phyloP scores from a whole-genome alignment of 2,113 vertebrate genomes.

The Holacanthus passer region DNA sequence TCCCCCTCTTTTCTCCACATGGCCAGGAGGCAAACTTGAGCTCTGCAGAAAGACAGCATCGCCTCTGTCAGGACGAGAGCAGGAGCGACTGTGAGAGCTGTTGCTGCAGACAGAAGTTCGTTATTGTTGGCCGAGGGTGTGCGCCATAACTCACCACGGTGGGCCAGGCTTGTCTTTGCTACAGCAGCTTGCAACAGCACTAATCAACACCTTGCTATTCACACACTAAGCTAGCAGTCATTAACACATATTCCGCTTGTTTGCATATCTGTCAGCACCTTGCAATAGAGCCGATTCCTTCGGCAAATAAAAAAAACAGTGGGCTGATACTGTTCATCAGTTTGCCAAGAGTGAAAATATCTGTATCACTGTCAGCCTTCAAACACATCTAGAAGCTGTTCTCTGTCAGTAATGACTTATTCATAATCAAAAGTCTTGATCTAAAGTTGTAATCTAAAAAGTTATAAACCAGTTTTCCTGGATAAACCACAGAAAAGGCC shows the following conservation, averaged over 20 bases:
- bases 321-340: slow-evolving; percentile 21
- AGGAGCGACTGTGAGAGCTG: slow-evolving; percentile 55
- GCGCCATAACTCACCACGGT: slow-evolving; percentile 48
- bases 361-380: neutral
- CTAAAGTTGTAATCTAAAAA: neutral
- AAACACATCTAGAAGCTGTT: neutral
- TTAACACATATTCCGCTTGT: slow-evolving; percentile 76
- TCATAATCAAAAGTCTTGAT: neutral
- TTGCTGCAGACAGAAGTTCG: slow-evolving; percentile 68
- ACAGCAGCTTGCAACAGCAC: slow-evolving; percentile 64
- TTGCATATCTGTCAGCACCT: slow-evolving; percentile 78
- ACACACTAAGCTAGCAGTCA: slow-evolving; percentile 69
- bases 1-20: slow-evolving; percentile 36
- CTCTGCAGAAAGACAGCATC: slow-evolving; percentile 53
- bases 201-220: slow-evolving; percentile 82
- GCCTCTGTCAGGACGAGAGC: slow-evolving; percentile 66
- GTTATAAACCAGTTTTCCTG: neutral
- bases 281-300: slow-evolving; percentile 68
- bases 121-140: slow-evolving; percentile 65
- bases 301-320: slow-evolving; percentile 38
- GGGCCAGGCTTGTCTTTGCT: slow-evolving; percentile 57
- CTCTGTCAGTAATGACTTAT: neutral
- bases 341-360: slow-evolving; percentile 42
- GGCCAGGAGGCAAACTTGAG: slow-evolving; percentile 64
- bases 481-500: neutral